Conservation (phyloP, 2,113 vertebrate genomes). For the Vireo altiloquus region DNA sequence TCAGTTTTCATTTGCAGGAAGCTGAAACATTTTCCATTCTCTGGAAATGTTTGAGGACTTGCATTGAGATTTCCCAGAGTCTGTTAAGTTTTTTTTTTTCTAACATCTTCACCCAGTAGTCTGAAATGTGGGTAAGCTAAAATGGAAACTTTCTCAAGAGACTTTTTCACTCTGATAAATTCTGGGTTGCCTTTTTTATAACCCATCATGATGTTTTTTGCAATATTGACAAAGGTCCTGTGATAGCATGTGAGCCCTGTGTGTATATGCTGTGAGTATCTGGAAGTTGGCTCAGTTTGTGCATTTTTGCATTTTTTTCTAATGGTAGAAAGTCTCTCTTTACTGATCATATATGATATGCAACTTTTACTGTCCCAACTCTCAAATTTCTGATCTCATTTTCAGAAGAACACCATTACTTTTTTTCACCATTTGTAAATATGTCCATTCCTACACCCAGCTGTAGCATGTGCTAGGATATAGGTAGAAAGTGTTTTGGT, state of each 20-base stretch:
- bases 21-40: not conserved
- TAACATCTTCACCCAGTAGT: not conserved
- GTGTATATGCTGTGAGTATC: not conserved
- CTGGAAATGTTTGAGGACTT: not conserved
- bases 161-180: not conserved
- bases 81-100: not conserved
- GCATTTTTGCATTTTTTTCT: not conserved
- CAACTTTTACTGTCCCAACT: not conserved
- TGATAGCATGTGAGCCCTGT: not conserved
- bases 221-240: not conserved
- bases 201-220: not conserved
- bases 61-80: not conserved
- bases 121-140: not conserved
- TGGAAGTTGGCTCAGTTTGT: not conserved
- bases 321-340: not conserved
- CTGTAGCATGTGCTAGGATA: not conserved
- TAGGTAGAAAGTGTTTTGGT: not conserved
- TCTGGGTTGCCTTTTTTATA: not conserved
- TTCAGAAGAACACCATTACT: not conserved
- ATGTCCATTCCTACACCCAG: not conserved
- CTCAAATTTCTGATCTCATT: not conserved
- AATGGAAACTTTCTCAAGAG: not conserved
- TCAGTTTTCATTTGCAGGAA: not conserved
- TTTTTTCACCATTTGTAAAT: not conserved
- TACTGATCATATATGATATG: not conserved